These are phyloP conservation scores for Zele albiditarsus DNA, from an alignment of 2,888 invertebrate species.

Conservation along the genomic window DNA sequence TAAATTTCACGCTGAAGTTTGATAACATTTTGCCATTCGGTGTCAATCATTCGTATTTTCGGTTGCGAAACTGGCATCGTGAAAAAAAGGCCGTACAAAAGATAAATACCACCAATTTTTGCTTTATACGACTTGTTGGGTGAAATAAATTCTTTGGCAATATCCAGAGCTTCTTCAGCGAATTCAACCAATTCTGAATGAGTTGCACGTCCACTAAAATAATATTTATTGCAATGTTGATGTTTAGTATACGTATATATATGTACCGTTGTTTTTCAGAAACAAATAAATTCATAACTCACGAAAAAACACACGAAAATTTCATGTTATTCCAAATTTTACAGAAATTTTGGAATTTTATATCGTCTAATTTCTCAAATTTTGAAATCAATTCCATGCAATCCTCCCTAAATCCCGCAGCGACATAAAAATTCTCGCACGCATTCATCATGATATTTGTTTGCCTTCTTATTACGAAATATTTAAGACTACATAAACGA, in stretches of 20 bases:
- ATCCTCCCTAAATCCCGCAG: conserved; percentile 63
- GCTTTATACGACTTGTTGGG: conserved; percentile 58
- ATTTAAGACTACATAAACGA: neutral
- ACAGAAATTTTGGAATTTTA: conserved; percentile 63
- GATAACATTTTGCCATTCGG: conserved; percentile 62
- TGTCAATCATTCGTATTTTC: conserved; percentile 62
- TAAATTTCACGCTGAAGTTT: conserved; percentile 61
- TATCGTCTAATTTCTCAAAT: conserved; percentile 59
- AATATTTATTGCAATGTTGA: neutral
- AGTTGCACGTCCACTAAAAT: neutral
- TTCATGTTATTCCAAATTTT: conserved; percentile 66
- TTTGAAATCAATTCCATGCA: conserved; percentile 58
- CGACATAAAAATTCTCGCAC: conserved; percentile 40
- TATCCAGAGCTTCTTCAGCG: conserved; percentile 64
- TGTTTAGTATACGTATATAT: conserved; percentile 17
- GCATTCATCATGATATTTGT: neutral
- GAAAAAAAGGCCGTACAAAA: conserved; percentile 66
- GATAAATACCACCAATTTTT: conserved; percentile 65
- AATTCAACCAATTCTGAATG: conserved; percentile 61
- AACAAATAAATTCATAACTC: conserved; percentile 40
- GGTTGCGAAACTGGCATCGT: conserved; percentile 63
- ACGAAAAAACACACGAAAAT: conserved; percentile 66
- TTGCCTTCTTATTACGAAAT: no score
- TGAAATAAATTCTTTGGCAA: conserved; percentile 63
- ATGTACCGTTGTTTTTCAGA: neutral